A percentile compares a stretch with the other conserved stretches of the same genome.
Conservation (phyloP, 2,888 invertebrate genomes). For the Cephus nigrinus region DNA sequence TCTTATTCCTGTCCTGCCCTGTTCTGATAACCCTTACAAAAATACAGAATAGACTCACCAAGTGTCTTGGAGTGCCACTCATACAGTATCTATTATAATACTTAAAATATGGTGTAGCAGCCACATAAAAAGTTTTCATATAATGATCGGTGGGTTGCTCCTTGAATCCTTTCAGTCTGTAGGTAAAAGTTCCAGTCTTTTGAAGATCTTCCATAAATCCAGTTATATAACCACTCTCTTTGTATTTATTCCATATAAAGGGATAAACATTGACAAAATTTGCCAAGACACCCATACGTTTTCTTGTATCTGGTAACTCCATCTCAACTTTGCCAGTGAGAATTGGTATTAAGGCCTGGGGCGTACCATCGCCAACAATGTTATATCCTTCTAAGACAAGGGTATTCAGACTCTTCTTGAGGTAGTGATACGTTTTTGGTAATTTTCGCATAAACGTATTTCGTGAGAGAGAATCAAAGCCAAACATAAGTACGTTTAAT, state of each 20-base stretch:
- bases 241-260: constrained; percentile 86
- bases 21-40: constrained; percentile 6
- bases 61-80: constrained; percentile 79
- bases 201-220: constrained; percentile 91
- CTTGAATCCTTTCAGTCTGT: constrained; percentile 87
- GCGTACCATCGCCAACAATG: constrained; percentile 89
- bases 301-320: constrained; percentile 89
- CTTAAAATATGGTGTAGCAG: constrained; percentile 71
- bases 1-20: background rate
- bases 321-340: constrained; percentile 86
- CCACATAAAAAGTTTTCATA: constrained; percentile 82
- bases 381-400: constrained; percentile 81
- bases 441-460: constrained; percentile 84
- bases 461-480: constrained; percentile 88
- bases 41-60: constrained; percentile 68
- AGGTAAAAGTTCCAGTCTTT: constrained; percentile 87
- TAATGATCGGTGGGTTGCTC: constrained; percentile 91
- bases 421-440: constrained; percentile 78
- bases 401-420: constrained; percentile 73
- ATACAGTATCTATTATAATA: constrained; percentile 75
- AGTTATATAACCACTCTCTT: constrained; percentile 76
- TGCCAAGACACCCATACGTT: constrained; percentile 72
- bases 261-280: constrained; percentile 81
- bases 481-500: constrained; percentile 84
- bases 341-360: constrained; percentile 88